Conservation (phyloP, 2,113 vertebrate species). For the Cheilinus undulatus region DNA sequence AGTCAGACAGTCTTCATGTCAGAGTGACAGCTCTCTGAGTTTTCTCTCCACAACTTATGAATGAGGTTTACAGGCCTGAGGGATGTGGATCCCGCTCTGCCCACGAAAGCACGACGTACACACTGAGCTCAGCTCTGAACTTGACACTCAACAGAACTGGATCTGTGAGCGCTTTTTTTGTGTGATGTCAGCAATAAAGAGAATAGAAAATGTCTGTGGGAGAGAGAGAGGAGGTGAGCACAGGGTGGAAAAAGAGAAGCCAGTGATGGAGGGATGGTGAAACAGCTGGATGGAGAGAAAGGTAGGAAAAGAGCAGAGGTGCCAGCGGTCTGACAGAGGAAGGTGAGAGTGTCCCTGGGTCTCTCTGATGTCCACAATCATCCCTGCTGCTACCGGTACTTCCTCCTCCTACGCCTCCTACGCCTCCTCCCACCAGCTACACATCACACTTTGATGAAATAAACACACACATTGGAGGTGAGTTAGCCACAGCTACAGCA, state of each 20-base stretch:
- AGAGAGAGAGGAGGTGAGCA: neutral
- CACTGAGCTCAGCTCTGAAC: slow-evolving; percentile 12
- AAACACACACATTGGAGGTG: slow-evolving; percentile 44
- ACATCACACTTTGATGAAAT: slow-evolving; percentile 58
- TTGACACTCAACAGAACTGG: neutral
- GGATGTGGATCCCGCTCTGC: neutral
- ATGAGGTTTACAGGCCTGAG: slow-evolving; percentile 19
- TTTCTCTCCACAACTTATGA: slow-evolving; percentile 5
- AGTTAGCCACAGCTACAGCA: slow-evolving; percentile 46
- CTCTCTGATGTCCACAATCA: slow-evolving; percentile 43
- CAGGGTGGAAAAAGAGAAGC: neutral
- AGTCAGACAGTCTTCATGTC: slow-evolving; percentile 6
- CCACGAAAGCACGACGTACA: slow-evolving; percentile 16
- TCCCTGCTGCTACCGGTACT: neutral
- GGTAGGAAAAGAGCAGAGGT: slow-evolving; percentile 1
- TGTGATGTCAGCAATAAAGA: slow-evolving; percentile 51
- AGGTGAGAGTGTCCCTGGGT: slow-evolving; percentile 38
- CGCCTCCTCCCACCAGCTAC: slow-evolving; percentile 18
- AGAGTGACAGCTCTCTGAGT: slow-evolving; percentile 3
- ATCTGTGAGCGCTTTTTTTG: slow-evolving; percentile 13
- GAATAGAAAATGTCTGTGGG: slow-evolving; percentile 36
- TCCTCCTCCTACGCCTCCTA: neutral
- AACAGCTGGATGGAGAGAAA: slow-evolving; percentile 1
- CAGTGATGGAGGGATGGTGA: slow-evolving; percentile 1
- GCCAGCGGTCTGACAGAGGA: slow-evolving; percentile 6